Percentiles rank a stretch among this genome's conserved stretches.
Conservation (phyloP, 2,797 vertebrate genomes). For the Stomatorhinus walkeri region DNA sequence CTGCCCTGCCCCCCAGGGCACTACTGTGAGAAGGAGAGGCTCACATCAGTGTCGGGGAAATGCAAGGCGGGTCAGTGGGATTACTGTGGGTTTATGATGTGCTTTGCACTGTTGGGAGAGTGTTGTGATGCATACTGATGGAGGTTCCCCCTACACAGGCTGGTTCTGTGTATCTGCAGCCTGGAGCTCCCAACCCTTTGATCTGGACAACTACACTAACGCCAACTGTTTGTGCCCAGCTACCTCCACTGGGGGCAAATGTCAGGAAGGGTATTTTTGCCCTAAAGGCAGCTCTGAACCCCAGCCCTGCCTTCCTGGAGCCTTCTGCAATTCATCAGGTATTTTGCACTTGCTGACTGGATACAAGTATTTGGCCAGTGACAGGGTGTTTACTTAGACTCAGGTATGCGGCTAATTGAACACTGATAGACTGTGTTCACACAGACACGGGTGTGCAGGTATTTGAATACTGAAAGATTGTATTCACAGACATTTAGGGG, state of each 20-base stretch:
- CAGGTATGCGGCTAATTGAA: no score
- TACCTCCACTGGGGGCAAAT: slow-evolving; percentile 82
- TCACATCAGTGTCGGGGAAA: slow-evolving; percentile 72
- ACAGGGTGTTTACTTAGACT: neutral
- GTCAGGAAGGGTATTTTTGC: slow-evolving; percentile 76
- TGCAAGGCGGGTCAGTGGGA: slow-evolving; percentile 77
- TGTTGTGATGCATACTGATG: neutral
- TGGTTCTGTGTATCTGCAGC: slow-evolving; percentile 92
- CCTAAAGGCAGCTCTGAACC: slow-evolving; percentile 78
- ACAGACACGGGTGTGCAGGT: neutral
- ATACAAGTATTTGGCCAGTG: neutral
- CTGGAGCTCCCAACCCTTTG: slow-evolving; percentile 84
- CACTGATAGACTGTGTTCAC: neutral
- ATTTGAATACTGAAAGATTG: slow-evolving; percentile 36
- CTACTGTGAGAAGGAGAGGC: slow-evolving; percentile 80
- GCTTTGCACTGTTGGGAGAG: neutral
- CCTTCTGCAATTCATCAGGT: slow-evolving; percentile 81
- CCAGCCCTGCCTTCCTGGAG: slow-evolving; percentile 65
- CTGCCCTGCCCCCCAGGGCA: slow-evolving; percentile 84
- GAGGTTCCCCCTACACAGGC: slow-evolving; percentile 50
- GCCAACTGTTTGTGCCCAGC: slow-evolving; percentile 89
- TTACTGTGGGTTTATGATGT: neutral
- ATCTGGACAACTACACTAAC: slow-evolving; percentile 91
- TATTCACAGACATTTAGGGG: slow-evolving; percentile 61
- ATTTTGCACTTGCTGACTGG: neutral